phyloP scores from a whole-genome alignment of 1,140 invertebrate genomes.

The Tetramorium simillimum region DNA sequence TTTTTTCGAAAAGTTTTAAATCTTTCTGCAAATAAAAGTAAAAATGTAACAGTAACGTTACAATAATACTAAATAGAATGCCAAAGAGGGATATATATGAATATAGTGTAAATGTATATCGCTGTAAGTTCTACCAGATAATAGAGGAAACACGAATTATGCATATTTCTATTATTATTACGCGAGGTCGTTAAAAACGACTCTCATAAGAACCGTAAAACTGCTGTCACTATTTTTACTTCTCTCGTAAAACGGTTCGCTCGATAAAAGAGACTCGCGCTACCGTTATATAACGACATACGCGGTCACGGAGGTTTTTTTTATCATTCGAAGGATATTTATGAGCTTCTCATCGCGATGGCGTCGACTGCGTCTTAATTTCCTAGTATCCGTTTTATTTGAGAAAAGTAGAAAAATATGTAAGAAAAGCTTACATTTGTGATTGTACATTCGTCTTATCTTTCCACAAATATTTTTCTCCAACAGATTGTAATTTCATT shows the following conservation, averaged over 20 bases:
- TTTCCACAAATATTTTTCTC: background rate
- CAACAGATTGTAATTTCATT: background rate
- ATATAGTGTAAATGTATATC: background rate
- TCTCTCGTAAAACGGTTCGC: conserved; percentile 48
- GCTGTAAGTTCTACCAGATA: conserved; percentile 1
- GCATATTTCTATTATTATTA: conserved; percentile 31
- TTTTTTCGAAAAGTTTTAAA: background rate
- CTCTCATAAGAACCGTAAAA: conserved; percentile 51
- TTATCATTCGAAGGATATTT: conserved; percentile 54
- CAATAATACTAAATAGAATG: background rate
- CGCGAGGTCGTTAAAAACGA: conserved; percentile 36
- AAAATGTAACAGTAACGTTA: background rate
- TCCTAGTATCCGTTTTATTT: background rate
- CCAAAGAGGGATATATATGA: background rate
- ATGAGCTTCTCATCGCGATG: conserved; percentile 13
- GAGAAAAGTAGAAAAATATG: background rate
- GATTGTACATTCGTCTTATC: background rate
- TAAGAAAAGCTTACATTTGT: background rate
- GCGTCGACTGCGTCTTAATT: conserved; percentile 24
- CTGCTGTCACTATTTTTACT: conserved; percentile 54
- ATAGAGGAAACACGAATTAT: background rate
- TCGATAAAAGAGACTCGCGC: conserved; percentile 53
- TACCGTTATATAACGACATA: conserved; percentile 57
- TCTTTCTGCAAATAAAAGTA: background rate
- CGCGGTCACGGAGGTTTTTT: conserved; percentile 24